A percentile compares a stretch with the other conserved stretches of the same genome.
These are phyloP conservation scores for Phoxinus dragarum DNA, from an alignment of 2,797 vertebrate genomes.

Conservation along the genomic window DNA sequence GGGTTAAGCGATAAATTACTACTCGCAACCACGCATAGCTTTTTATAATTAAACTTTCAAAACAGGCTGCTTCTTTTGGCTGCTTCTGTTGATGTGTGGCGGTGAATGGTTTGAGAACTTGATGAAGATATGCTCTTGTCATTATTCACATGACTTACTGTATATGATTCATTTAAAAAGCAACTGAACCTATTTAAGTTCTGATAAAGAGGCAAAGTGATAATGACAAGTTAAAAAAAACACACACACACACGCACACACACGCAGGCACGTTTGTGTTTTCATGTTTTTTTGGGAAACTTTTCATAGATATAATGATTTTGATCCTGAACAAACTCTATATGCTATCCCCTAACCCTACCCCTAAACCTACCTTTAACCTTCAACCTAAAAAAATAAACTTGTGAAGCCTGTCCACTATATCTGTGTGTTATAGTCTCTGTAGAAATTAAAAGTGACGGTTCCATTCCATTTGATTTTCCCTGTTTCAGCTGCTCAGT, in stretches of 20 bases:
- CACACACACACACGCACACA: too few species aligned
- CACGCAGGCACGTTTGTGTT: too few species aligned
- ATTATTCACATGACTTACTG: neutral
- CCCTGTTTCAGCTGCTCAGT: neutral
- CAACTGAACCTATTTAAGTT: constrained; percentile 5
- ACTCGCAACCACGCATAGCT: neutral
- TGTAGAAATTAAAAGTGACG: neutral
- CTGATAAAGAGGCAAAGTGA: constrained; percentile 21
- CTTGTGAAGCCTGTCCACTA: too few species aligned
- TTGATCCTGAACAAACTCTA: too few species aligned
- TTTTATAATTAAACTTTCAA: constrained; percentile 4
- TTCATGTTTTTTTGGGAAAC: too few species aligned
- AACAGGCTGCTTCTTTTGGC: neutral
- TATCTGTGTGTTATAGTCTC: neutral
- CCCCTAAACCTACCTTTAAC: too few species aligned
- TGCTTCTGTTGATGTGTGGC: neutral
- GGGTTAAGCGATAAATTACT: neutral
- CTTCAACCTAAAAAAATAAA: too few species aligned
- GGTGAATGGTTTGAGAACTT: constrained; percentile 5
- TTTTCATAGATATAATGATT: too few species aligned
- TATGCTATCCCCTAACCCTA: too few species aligned
- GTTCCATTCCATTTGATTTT: neutral
- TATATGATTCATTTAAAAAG: constrained; percentile 9
- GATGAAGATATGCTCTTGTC: constrained; percentile 13
- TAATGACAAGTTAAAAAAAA: neutral